These are phyloP conservation scores for Pangasius djambal DNA, from an alignment of 2,797 vertebrate genomes.

Conservation along the genomic window DNA sequence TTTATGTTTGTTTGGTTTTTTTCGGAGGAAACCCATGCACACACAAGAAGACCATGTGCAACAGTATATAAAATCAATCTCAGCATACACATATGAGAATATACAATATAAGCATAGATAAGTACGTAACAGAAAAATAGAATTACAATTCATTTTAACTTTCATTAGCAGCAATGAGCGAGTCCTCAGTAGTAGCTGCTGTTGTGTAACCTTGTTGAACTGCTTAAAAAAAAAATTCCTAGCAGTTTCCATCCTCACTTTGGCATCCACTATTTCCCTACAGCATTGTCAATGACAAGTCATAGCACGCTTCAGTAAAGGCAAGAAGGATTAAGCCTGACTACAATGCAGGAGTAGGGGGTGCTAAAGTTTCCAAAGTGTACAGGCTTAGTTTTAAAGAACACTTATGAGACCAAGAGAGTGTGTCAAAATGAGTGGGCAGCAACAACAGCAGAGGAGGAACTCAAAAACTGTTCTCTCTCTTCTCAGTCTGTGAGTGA, in stretches of 20 bases:
- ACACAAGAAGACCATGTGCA: no score
- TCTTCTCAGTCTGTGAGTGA: slow-evolving; percentile 23
- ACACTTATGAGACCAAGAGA: background rate
- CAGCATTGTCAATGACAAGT: slow-evolving; percentile 10
- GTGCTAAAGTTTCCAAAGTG: slow-evolving; percentile 16
- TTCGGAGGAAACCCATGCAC: no score
- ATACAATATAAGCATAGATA: background rate
- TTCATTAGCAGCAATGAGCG: background rate
- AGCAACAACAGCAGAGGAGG: slow-evolving; percentile 37
- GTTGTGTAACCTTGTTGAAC: background rate
- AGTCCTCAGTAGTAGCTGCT: background rate
- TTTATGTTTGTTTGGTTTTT: no score
- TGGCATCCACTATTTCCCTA: background rate
- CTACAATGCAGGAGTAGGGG: background rate
- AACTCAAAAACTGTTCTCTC: slow-evolving; percentile 39
- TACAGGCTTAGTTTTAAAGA: slow-evolving; percentile 5
- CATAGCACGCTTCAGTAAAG: slow-evolving; percentile 5
- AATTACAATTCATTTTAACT: background rate
- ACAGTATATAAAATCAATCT: background rate
- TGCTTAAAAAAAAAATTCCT: background rate
- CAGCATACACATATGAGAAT: background rate
- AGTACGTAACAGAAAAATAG: background rate
- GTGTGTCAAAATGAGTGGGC: slow-evolving; percentile 44
- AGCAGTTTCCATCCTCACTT: background rate
- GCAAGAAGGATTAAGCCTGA: background rate